Base-by-base conservation (phyloP, 2,113 vertebrate species). In the Ochotona princeps region DNA sequence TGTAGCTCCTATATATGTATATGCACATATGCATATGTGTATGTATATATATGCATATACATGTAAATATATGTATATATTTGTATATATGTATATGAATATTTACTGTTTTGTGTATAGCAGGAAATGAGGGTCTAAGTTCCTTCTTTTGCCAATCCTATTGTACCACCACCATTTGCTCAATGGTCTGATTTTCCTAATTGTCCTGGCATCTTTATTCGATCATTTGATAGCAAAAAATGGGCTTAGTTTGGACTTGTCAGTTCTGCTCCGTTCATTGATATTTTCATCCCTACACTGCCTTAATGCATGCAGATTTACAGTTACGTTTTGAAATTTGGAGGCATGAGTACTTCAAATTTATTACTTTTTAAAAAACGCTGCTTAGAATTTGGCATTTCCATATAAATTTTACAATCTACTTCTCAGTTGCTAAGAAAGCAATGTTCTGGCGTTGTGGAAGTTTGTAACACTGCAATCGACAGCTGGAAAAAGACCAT, bases 311-410 rank as follows among this genome's bases (percentile, higher is more conserved):
- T 76, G 28, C 51, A 83, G 21, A 60, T 67, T 84, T 73, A 78
- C 54, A 61, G 35, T 66, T 57, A 74, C 25, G 65, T 54, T 91
- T 89, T 83, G 82, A 90, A 69, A 61, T 78, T 82, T 44, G 21
- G 57, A 92, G 75, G 35, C 51, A 51, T 75, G 32, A 90, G 49
- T 74, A 87, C 65, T 94, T 28, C 26, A 92, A 44, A 54, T 73
- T 84, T 65, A 61, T 93, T 80, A n/a, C 54, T 57, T 92, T 84
- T 38, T 60, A 47, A 87, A 89, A 65, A 35, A 38, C 47, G 14
- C n/a, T 74, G 32, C 47, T 93, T 88, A 63, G 8, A 54, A 63
- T 65, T 79, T 96, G 89, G 11, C 61, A 83, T 86, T 92, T 94
- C 32, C 35, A 72, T 75, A 67, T 82, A 85, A 54, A 88, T 87